A percentile compares a stretch with the other conserved stretches of the same genome.
These are phyloP conservation scores for Megaptera novaeangliae DNA, from an alignment of 2,113 vertebrate species.

Conservation along the genomic window DNA sequence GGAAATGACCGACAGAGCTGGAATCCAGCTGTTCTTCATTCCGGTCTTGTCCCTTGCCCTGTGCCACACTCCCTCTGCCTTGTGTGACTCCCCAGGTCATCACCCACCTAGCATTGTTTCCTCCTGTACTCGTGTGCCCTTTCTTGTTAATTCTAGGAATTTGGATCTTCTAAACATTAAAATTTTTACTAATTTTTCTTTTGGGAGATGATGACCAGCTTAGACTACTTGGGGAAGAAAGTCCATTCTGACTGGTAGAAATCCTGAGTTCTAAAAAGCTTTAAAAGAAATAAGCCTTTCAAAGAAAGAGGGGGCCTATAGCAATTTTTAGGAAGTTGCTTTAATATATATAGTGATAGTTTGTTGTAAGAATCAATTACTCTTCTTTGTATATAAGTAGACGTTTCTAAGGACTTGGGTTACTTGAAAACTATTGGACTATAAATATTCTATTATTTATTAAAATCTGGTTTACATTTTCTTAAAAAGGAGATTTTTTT, in stretches of 20 bases:
- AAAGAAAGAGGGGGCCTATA: background rate
- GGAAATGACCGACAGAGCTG: background rate
- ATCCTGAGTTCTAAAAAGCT: background rate
- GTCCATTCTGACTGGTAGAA: background rate
- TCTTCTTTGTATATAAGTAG: background rate
- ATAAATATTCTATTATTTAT: background rate
- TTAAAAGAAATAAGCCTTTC: background rate
- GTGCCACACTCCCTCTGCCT: background rate
- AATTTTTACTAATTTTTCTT: background rate
- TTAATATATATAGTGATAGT: background rate
- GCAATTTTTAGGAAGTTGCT: background rate
- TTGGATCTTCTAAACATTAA: background rate
- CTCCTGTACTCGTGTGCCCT: background rate
- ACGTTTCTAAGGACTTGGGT: background rate
- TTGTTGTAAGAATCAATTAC: background rate
- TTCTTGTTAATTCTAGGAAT: background rate
- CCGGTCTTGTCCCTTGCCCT: background rate
- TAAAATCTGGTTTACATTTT: background rate
- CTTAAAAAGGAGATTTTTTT: background rate
- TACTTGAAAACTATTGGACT: conserved; percentile 8
- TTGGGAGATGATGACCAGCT: background rate
- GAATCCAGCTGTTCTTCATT: background rate
- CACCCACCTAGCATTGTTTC: background rate
- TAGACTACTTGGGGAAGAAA: background rate
- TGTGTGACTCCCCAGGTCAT: background rate